Evolutionary conservation across 2,797 vertebrate genomes (phyloP).

Genomic region (Diplodus puntazzo): DNA sequence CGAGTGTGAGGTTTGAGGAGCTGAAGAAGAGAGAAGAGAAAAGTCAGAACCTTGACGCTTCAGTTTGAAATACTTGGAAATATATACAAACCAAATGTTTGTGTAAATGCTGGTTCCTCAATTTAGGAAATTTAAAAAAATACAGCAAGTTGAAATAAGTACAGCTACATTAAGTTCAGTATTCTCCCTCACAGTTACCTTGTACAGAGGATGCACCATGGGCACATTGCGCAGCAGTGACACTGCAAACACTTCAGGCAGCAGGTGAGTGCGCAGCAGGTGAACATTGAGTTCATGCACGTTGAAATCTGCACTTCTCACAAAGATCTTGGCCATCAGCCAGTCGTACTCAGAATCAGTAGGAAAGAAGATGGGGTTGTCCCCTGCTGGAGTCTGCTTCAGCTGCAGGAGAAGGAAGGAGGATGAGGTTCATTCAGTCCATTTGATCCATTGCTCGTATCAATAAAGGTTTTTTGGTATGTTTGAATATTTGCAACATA

Average conservation of each 20-base stretch:
- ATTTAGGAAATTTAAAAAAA: not conserved
- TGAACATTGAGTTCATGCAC: constrained; percentile 71
- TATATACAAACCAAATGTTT: not conserved
- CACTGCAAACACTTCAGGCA: constrained; percentile 83
- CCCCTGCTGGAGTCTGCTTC: constrained; percentile 74
- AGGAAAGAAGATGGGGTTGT: constrained; percentile 77
- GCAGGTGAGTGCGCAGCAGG: constrained; percentile 83
- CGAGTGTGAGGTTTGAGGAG: constrained; percentile 76
- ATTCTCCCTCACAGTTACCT: constrained; percentile 58
- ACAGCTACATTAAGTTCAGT: not conserved
- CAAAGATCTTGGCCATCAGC: constrained; percentile 76
- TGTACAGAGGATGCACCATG: constrained; percentile 78
- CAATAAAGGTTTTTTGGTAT: not conserved
- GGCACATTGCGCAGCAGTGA: constrained; percentile 83
- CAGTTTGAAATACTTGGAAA: no score
- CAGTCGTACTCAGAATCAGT: constrained; percentile 75
- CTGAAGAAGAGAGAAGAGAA: constrained; percentile 37
- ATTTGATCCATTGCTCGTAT: not conserved
- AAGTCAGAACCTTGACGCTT: not conserved
- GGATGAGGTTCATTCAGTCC: not conserved
- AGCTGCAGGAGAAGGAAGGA: constrained; percentile 51
- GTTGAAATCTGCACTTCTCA: constrained; percentile 72
- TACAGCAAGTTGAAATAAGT: not conserved
- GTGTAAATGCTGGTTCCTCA: not conserved
- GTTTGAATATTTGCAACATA: no score